Evolutionary conservation across 1,140 invertebrate genomes (phyloP), one percentile per base, ranked within the genome.

Genomic region (Aleiodes sp.): DNA sequence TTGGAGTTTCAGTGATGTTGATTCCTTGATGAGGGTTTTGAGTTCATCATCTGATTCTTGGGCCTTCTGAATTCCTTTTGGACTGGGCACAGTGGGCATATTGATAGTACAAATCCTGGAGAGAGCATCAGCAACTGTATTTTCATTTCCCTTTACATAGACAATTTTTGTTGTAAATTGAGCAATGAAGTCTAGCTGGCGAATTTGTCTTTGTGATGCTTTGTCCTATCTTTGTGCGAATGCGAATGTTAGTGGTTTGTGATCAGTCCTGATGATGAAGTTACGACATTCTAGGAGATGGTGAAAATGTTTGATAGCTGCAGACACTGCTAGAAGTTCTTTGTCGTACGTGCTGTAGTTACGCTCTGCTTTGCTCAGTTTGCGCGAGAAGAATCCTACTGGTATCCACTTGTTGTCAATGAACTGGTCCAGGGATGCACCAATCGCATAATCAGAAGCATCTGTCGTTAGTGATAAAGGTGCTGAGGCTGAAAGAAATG

Each of bases 41-140:
- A 41, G n/a, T 14, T 41, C 39, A 14, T 41, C n/a, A n/a, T n/a
- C 39, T 3, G n/a, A 12, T 6, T n/a, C n/a, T 14, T n/a, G 6
- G n/a, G 39, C 39, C 39, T 8, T 8, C 39, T 41, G 6, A 41
- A 41, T 41, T 4, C 8, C n/a, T 14, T 41, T 14, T 12, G 39
- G 14, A 41, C 39, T 41, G 8, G n/a, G 14, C 14, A 41, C n/a
- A 4, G 3, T 41, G 39, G 39, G 39, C 39, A 41, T 41, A n/a
- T 41, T n/a, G 6, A 7, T 41, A 14, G n/a, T 14, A 14, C 14
- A 39, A 35, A 73, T 59, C 43, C 78, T 37, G 2, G 77, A 80
- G 0, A 79, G 62, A 4, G 75, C 65, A 65, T 79, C 80, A 2
- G 79, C 78, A 0, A 77, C 73, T 0, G 72, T 31, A 60, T 86